phyloP scores from a whole-genome alignment of 2,113 vertebrate species.

The Campylorhamphus procurvoides region DNA sequence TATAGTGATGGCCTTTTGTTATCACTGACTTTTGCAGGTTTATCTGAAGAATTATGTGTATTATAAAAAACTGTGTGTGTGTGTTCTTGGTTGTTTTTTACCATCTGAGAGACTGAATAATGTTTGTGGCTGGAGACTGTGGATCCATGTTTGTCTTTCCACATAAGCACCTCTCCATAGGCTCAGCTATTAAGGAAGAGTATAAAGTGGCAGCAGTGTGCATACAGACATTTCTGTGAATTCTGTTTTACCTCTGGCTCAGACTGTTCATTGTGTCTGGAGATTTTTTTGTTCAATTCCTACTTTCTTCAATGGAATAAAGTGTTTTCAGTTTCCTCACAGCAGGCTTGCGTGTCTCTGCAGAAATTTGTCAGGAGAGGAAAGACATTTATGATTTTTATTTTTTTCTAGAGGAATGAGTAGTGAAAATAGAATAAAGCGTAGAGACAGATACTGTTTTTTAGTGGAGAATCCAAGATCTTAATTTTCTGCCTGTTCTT shows the following conservation, averaged over 20 bases:
- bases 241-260: not conserved
- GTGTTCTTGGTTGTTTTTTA: not conserved
- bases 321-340: not conserved
- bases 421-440: not conserved
- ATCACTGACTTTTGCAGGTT: not conserved
- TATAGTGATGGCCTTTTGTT: not conserved
- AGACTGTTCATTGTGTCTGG: not conserved
- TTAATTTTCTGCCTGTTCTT: not conserved
- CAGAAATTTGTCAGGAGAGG: not conserved
- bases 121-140: not conserved
- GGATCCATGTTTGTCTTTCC: not conserved
- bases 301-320: not conserved
- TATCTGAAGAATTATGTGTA: not conserved
- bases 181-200: not conserved
- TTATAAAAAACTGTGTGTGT: not conserved
- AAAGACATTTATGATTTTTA: not conserved
- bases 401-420: not conserved
- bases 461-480: constrained; percentile 9
- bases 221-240: not conserved
- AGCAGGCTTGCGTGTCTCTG: not conserved
- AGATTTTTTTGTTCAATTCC: not conserved
- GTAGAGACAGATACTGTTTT: not conserved
- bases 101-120: not conserved
- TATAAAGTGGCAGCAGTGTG: not conserved
- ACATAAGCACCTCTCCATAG: not conserved